Conservation (phyloP, 2,113 vertebrate genomes). For the Ceyx cyanopectus region DNA sequence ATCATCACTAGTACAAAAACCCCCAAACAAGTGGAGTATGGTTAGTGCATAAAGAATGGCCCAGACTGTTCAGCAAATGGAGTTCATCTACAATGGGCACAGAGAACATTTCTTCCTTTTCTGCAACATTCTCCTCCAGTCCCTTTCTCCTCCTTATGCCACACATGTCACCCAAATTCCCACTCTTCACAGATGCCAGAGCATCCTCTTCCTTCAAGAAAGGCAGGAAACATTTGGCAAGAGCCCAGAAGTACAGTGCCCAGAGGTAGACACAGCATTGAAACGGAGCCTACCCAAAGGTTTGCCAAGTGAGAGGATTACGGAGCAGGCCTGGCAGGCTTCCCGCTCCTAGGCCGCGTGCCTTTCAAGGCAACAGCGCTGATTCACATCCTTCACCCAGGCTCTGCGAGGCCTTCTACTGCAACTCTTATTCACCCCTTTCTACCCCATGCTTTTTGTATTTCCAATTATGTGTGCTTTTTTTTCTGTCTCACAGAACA, state of each 20-base stretch:
- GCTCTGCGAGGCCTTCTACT: neutral
- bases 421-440: neutral
- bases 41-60: neutral
- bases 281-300: slow-evolving; percentile 6
- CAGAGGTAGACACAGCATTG: neutral
- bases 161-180: neutral
- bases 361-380: neutral
- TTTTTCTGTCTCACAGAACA: neutral
- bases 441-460: neutral
- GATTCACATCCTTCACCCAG: neutral
- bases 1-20: neutral
- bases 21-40: neutral
- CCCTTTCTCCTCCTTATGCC: neutral
- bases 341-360: neutral
- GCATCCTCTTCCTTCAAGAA: neutral
- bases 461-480: neutral
- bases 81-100: neutral
- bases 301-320: neutral
- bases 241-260: neutral
- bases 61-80: neutral
- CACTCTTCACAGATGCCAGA: neutral
- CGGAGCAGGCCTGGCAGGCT: neutral
- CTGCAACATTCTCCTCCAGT: neutral
- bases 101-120: neutral
- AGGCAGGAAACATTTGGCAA: neutral